Evolutionary conservation across 1,140 invertebrate species (phyloP).

Genomic region (Zaprionus ornatus): DNA sequence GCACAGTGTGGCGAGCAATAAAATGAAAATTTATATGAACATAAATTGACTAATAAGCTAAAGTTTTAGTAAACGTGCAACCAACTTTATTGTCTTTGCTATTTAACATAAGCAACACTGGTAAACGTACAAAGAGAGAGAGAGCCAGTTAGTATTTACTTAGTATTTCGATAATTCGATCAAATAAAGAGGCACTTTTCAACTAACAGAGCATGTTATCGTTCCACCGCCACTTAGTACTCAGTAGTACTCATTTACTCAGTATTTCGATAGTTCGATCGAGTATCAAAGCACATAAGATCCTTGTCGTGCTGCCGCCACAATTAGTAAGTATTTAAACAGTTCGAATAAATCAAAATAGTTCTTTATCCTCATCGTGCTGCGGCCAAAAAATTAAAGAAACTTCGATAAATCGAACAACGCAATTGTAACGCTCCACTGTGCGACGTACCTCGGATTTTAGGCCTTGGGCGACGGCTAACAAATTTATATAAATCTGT

Average conservation of each 20-base stretch:
- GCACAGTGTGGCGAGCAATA: slow-evolving; percentile 2
- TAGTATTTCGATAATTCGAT: neutral
- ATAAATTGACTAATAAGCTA: neutral
- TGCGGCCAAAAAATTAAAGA: neutral
- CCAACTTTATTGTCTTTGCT: neutral
- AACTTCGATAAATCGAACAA: neutral
- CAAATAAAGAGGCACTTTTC: too few relatives aligned
- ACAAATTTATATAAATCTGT: slow-evolving; percentile 52
- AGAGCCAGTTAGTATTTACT: neutral
- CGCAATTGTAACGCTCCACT: neutral
- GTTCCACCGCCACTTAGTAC: too few relatives aligned
- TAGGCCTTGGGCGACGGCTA: slow-evolving; percentile 22
- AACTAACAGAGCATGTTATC: too few relatives aligned
- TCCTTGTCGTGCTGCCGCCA: too few relatives aligned
- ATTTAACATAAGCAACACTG: neutral
- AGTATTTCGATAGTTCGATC: too few relatives aligned
- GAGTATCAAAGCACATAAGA: too few relatives aligned
- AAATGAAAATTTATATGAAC: neutral
- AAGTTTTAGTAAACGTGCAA: neutral
- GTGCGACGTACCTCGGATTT: neutral
- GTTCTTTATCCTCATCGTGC: too few relatives aligned
- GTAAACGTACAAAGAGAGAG: neutral
- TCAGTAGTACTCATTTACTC: too few relatives aligned
- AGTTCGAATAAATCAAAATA: too few relatives aligned
- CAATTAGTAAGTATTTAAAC: too few relatives aligned